phyloP scores from a whole-genome alignment of 2,888 invertebrate species.

The Helobdella robusta region DNA sequence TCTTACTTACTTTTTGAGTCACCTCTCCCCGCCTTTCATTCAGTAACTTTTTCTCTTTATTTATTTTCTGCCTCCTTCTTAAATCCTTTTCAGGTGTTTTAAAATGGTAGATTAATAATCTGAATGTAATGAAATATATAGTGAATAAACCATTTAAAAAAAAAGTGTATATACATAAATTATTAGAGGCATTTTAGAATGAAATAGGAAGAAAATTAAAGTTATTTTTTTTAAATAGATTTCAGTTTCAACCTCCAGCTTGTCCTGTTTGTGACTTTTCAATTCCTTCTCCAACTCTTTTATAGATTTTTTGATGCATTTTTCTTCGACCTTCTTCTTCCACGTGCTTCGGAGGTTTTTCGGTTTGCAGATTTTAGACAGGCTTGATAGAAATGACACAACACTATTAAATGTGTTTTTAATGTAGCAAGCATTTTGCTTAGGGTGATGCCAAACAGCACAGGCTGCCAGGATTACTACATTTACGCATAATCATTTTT shows the following conservation, averaged over 20 bases:
- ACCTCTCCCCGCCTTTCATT: conserved; percentile 19
- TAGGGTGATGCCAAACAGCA: too few species aligned
- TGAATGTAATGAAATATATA: background rate
- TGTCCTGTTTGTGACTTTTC: conserved; percentile 3
- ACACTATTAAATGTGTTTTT: too few species aligned
- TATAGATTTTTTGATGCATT: background rate
- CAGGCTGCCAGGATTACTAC: too few species aligned
- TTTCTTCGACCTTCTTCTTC: conserved; percentile 18
- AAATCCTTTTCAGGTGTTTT: conserved; percentile 11
- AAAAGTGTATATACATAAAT: background rate
- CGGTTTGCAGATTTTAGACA: conserved; percentile 20
- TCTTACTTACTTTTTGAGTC: conserved; percentile 11
- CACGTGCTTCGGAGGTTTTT: conserved; percentile 10
- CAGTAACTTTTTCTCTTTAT: conserved; percentile 19
- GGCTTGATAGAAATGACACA: background rate
- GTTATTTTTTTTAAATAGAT: background rate
- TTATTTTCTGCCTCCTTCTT: conserved; percentile 18
- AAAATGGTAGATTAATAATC: background rate
- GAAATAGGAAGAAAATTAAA: background rate
- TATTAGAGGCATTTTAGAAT: background rate
- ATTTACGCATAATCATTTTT: too few species aligned
- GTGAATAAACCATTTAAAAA: background rate
- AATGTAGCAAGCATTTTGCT: too few species aligned
- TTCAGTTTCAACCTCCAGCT: conserved; percentile 10
- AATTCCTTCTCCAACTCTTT: conserved; percentile 11